phyloP scores from a whole-genome alignment of 2,113 vertebrate species.

The Ursus arctos region DNA sequence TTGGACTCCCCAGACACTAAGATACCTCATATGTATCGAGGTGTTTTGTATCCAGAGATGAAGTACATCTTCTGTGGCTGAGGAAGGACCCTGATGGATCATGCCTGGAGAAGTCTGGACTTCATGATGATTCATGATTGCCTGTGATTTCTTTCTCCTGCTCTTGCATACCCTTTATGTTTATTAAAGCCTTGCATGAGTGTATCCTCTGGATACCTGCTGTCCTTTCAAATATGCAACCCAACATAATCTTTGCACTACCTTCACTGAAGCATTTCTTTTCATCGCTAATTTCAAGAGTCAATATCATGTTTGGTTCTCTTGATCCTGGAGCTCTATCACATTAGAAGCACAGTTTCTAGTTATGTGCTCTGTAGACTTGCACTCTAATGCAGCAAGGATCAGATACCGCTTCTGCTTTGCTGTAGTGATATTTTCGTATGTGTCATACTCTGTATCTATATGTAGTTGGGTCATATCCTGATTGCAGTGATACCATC shows the following conservation, averaged over 20 bases:
- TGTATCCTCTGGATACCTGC: neutral
- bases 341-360: neutral
- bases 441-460: neutral
- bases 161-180: neutral
- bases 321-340: neutral
- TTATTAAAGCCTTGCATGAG: neutral
- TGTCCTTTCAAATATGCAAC: neutral
- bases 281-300: neutral
- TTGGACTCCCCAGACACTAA: neutral
- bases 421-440: neutral
- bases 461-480: neutral
- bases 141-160: neutral
- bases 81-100: neutral
- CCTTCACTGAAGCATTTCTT: neutral
- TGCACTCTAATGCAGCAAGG: neutral
- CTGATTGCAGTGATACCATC: neutral
- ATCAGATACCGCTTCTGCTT: neutral
- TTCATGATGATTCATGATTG: too few species aligned
- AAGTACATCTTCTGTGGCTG: neutral
- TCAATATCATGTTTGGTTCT: neutral
- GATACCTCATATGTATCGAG: neutral
- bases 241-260: too few species aligned
- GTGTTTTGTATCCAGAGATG: neutral
- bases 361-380: neutral
- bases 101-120: neutral